Evolutionary conservation across 2,888 invertebrate genomes (phyloP).

Genomic region (Schrankia costaestrigalis): DNA sequence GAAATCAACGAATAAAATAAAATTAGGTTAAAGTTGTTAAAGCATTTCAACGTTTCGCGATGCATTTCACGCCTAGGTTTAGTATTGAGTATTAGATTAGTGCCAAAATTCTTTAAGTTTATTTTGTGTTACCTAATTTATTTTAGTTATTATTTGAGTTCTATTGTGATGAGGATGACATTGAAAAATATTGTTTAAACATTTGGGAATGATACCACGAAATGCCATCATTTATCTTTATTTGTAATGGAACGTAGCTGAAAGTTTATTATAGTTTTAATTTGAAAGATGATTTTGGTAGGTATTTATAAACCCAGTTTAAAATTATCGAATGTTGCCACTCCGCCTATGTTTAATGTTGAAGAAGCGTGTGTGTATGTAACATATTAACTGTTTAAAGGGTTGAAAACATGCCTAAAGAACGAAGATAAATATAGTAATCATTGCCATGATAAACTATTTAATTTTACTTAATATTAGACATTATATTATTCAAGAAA

Average conservation of each 20-base stretch:
- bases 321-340: constrained; percentile 47
- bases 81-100: constrained; percentile 62
- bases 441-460: too few species aligned
- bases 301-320: constrained; percentile 42
- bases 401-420: too few species aligned
- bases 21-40: constrained; percentile 6
- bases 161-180: constrained; percentile 10
- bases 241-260: too few species aligned
- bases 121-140: constrained; percentile 72
- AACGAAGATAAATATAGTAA: too few species aligned
- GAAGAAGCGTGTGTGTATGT: too few species aligned
- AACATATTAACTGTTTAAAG: too few species aligned
- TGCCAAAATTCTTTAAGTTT: constrained; percentile 65
- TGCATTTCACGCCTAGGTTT: constrained; percentile 49
- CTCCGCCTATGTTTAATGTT: constrained; percentile 60
- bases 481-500: too few species aligned
- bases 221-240: too few species aligned
- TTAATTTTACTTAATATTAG: too few species aligned
- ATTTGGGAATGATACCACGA: too few species aligned
- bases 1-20: too few species aligned
- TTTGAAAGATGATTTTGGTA: not conserved
- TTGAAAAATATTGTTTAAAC: not conserved
- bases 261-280: too few species aligned
- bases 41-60: constrained; percentile 33
- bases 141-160: constrained; percentile 40